A percentile compares a stretch with the other conserved stretches of the same genome.
Conservation (phyloP, 1,140 invertebrate species). For the Probaryconus sp. region DNA sequence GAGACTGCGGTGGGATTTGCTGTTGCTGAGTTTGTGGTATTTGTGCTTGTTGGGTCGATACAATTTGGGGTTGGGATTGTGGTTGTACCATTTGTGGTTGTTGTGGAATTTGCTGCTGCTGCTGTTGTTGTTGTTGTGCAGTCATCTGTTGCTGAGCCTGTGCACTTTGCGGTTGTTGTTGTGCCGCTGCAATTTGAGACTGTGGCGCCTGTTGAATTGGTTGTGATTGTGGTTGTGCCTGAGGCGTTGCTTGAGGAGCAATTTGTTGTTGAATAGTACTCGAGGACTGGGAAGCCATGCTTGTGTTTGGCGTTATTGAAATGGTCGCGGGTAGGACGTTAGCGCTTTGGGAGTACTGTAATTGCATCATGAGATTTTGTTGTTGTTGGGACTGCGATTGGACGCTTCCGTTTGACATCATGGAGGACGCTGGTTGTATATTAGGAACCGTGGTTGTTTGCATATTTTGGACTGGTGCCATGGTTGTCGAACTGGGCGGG, state of each 20-base stretch:
- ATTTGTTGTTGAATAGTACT: slow-evolving; percentile 63
- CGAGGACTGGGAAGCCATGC: slow-evolving; percentile 53
- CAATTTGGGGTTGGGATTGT: slow-evolving; percentile 45
- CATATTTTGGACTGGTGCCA: slow-evolving; percentile 64
- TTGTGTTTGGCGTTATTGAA: slow-evolving; percentile 63
- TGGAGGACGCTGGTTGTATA: slow-evolving; percentile 61
- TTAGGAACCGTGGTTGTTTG: slow-evolving; percentile 64
- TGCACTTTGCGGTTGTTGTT: slow-evolving; percentile 65
- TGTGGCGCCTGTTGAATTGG: slow-evolving; percentile 52
- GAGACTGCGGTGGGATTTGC: slow-evolving; percentile 69
- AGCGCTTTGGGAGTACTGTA: slow-evolving; percentile 70
- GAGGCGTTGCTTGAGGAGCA: slow-evolving; percentile 73
- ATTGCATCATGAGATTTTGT: slow-evolving; percentile 69
- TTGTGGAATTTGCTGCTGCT: slow-evolving; percentile 59
- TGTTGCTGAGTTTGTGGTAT: slow-evolving; percentile 50
- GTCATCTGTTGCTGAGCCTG: slow-evolving; percentile 59
- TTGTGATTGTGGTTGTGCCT: slow-evolving; percentile 71
- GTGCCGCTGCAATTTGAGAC: slow-evolving; percentile 63
- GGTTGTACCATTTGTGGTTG: slow-evolving; percentile 69
- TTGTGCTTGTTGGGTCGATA: slow-evolving; percentile 72
- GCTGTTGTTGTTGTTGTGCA: slow-evolving; percentile 71
- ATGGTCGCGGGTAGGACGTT: slow-evolving; percentile 64
- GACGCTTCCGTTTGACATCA: slow-evolving; percentile 63
- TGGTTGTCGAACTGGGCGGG: slow-evolving; percentile 63
- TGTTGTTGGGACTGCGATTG: slow-evolving; percentile 70